Base-by-base conservation (phyloP, 2,888 invertebrate species). In the Sisyra terminalis region DNA sequence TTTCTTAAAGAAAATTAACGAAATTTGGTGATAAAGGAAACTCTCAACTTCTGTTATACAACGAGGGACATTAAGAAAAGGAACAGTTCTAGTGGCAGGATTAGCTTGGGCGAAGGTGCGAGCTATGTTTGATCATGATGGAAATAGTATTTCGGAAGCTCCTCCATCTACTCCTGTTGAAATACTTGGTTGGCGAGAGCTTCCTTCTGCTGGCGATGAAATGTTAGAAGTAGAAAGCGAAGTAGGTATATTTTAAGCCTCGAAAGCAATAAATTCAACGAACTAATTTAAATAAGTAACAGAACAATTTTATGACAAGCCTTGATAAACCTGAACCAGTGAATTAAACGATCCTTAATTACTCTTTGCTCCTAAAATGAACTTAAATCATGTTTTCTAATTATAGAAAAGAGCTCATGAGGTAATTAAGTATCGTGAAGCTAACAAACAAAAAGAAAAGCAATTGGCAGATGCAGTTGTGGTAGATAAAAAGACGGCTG, bases 201-300 rank as follows among this genome's bases (percentile, higher is more conserved):
- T 96, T 48, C 97, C 97, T 0, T 58, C 77, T 0, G 87, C 93
- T 9, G 98, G 98, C 0, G 92, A 94, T 50, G 66, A 74, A 41
- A 78, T 96, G 29, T 61, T 92, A 5, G 81, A 96, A 66, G 89
- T 92, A 3, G 71, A 71, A 47, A 71, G 70, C 2, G 88, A 87
- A 73, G 79, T 78, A 48, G 49, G 48, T 9, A 39, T 24, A 5
- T 31, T 16, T 35, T 39, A 18, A 6, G 24, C 7, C 3, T 24
- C 24, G 7, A 24, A 24, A n/a, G n/a, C n/a, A n/a, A n/a, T n/a
- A n/a, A n/a, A n/a, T n/a, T n/a, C n/a, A n/a, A n/a, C n/a, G n/a
- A n/a, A n/a, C n/a, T n/a, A n/a, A n/a, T n/a, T n/a, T n/a, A n/a
- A n/a, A n/a, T n/a, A n/a, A n/a, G n/a, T n/a, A n/a, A n/a, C n/a